phyloP scores from a whole-genome alignment of 2,888 invertebrate species.

The Diploptera punctata region DNA sequence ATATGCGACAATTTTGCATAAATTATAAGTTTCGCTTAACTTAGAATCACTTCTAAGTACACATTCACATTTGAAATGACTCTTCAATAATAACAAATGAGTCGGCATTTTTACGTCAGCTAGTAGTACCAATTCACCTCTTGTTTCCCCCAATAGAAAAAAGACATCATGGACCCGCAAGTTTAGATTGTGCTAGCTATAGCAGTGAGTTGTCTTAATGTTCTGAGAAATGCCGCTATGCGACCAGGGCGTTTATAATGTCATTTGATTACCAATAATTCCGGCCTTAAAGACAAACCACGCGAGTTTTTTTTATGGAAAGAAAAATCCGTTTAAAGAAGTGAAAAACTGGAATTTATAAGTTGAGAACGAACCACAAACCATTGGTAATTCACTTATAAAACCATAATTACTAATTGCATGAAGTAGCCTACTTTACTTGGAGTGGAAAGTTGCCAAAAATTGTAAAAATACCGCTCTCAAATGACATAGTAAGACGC shows the following conservation, averaged over 20 bases:
- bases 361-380: neutral
- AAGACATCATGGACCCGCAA: too few species aligned
- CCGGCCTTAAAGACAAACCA: slow-evolving; percentile 2
- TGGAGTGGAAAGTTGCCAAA: neutral
- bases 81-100: too few species aligned
- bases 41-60: too few species aligned
- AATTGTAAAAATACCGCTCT: slow-evolving; percentile 13
- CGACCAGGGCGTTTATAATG: neutral
- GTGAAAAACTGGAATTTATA: neutral
- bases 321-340: too few species aligned
- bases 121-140: too few species aligned
- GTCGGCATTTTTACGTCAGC: too few species aligned
- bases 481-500: neutral
- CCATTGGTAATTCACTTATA: neutral
- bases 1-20: too few species aligned
- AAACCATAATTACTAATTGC: slow-evolving; percentile 8
- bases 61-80: too few species aligned
- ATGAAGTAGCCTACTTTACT: slow-evolving; percentile 6
- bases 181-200: too few species aligned
- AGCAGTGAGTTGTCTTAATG: neutral
- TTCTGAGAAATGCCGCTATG: slow-evolving; percentile 17
- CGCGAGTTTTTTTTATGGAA: slow-evolving; percentile 4
- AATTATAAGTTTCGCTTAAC: too few species aligned
- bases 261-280: neutral
- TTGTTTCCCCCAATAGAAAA: too few species aligned